A percentile compares a stretch with the other conserved stretches of the same genome.
Conservation (phyloP, 2,888 invertebrate genomes). For the Nomada hirtipes region DNA sequence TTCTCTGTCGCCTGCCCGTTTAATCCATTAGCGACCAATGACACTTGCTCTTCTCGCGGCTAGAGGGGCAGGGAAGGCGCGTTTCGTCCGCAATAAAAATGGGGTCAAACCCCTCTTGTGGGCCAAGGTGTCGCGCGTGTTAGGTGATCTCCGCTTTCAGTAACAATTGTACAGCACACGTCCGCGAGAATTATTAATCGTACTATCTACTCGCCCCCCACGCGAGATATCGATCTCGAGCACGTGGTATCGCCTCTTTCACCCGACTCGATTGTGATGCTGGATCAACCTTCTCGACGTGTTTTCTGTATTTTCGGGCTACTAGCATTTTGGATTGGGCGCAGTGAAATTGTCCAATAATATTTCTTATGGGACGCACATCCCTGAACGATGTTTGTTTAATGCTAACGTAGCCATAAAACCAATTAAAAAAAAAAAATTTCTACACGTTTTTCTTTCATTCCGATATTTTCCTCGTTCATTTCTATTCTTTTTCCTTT, state of each 20-base stretch:
- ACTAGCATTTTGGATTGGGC: no score
- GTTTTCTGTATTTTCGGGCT: no score
- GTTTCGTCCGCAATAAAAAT: constrained; percentile 73
- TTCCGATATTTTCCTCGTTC: not conserved
- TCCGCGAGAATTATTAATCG: constrained; percentile 53
- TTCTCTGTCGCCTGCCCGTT: constrained; percentile 14
- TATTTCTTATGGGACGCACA: not conserved
- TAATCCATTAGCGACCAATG: constrained; percentile 61
- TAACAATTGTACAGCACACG: constrained; percentile 33
- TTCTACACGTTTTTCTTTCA: not conserved
- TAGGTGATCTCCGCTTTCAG: constrained; percentile 66
- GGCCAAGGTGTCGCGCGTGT: constrained; percentile 71
- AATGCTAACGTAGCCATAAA: no score
- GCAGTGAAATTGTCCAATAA: no score
- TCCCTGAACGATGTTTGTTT: not conserved
- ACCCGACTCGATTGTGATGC: constrained; percentile 3
- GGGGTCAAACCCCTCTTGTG: constrained; percentile 71
- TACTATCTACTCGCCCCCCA: constrained; percentile 2
- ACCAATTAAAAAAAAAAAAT: no score
- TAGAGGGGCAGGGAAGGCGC: constrained; percentile 46
- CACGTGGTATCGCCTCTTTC: constrained; percentile 7
- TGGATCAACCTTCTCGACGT: no score
- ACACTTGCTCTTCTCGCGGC: constrained; percentile 52
- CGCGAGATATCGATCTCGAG: constrained; percentile 9
- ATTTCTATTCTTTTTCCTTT: not conserved